phyloP scores from a whole-genome alignment of 2,797 vertebrate genomes.

The Amblyopsis hoosieri region DNA sequence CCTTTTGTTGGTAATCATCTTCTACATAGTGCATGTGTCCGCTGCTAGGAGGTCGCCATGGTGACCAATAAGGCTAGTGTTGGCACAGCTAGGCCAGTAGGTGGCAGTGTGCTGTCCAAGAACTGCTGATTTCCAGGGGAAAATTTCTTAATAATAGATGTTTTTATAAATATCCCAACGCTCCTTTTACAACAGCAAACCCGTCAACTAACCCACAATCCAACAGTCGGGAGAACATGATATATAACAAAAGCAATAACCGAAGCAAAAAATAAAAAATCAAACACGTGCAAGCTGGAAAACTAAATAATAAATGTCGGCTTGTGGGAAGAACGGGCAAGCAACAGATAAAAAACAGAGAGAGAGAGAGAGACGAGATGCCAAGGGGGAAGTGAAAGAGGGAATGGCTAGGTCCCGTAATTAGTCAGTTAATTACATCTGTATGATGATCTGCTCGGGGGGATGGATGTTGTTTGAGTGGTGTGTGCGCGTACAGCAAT shows the following conservation, averaged over 20 bases:
- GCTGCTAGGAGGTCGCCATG: too few relatives aligned
- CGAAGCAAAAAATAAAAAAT: background rate
- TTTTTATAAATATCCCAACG: slow-evolving; percentile 28
- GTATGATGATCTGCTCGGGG: slow-evolving; percentile 95
- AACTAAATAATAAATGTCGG: too few relatives aligned
- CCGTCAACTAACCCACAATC: background rate
- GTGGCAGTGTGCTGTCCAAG: too few relatives aligned
- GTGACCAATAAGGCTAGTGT: too few relatives aligned
- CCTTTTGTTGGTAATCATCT: too few relatives aligned
- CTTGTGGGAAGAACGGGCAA: slow-evolving; percentile 16
- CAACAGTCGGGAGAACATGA: slow-evolving; percentile 16
- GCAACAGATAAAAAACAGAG: slow-evolving; percentile 39
- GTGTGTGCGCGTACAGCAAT: slow-evolving; percentile 15
- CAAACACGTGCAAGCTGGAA: too few relatives aligned
- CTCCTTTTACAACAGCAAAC: slow-evolving; percentile 4
- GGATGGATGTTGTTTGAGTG: slow-evolving; percentile 84
- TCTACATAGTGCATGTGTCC: too few relatives aligned
- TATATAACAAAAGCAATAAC: slow-evolving; percentile 21
- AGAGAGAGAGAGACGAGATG: slow-evolving; percentile 41
- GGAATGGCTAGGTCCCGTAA: slow-evolving; percentile 77
- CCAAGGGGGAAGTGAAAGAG: slow-evolving; percentile 31
- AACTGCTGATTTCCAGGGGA: too few relatives aligned
- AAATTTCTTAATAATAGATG: background rate
- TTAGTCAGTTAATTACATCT: slow-evolving; percentile 98
- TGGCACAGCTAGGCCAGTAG: too few relatives aligned